Base-by-base conservation (phyloP, 2,888 invertebrate genomes). In the Pecten maximus region DNA sequence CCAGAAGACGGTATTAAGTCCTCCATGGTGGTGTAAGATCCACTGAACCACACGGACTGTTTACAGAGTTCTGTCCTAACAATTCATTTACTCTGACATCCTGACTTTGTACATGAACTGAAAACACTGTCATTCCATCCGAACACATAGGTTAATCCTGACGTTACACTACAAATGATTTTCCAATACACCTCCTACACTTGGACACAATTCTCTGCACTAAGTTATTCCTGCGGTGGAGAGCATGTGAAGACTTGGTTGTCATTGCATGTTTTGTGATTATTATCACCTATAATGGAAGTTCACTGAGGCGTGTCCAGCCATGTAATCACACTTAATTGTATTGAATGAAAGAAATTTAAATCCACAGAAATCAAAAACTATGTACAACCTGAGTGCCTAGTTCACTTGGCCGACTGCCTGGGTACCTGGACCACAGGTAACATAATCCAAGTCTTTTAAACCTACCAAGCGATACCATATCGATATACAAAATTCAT, bases 311-410 rank as follows among this genome's bases (percentile, higher is more conserved):
- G 74, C 74, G 10, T 28, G 35, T 35, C 74, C 35, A 28, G 74
- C 74, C 74, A 28, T 74, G 74, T 74, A 74, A 74, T 74, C 74
- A 74, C 35, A 28, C 74, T 35, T 28, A 74, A 74, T 74, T 35
- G 28, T 74, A 74, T 35, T 35, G 74, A 74, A 74, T 28, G 74
- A 74, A 35, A 28, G 35, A 74, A 74, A 74, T 74, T 74, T 74
- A 74, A 74, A 74, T 74, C 74, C 74, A 74, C 74, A 28, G 74
- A 74, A 74, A 74, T 74, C 74, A 74, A 74, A 74, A 74, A 74
- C 74, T 74, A 74, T 74, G 35, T 74, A 74, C 74, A 74, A 74
- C 28, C 12, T 35, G 74, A 28, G 16, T 74, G 35, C 35, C 35
- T 35, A 74, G 74, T 54, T 23, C 54, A 54, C 19, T 16, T 74